phyloP scores from a whole-genome alignment of 92 coral and sea anemone genomes.

The Virgularia gustaviana region DNA sequence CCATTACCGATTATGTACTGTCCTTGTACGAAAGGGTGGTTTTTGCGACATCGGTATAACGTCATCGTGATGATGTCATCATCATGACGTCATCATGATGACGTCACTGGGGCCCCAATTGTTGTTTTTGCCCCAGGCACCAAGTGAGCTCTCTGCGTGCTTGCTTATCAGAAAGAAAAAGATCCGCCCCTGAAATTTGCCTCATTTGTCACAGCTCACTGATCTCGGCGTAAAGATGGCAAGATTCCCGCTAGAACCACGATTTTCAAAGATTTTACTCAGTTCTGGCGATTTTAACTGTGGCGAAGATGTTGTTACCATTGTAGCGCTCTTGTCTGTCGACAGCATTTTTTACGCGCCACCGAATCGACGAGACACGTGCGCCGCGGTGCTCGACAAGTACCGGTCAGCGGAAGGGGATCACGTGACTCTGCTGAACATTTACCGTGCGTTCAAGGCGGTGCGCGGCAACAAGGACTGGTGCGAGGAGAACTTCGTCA shows the following conservation, averaged over 20 bases:
- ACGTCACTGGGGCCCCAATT: too few species aligned
- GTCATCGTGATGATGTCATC: too few species aligned
- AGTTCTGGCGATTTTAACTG: constrained; percentile 69
- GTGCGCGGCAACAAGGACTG: constrained; percentile 77
- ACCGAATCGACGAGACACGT: constrained; percentile 82
- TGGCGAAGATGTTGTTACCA: constrained; percentile 82
- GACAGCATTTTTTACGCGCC: constrained; percentile 94
- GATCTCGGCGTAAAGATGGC: constrained; percentile 79
- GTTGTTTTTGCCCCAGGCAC: not conserved
- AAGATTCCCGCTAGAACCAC: constrained; percentile 85
- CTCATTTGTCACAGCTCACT: constrained; percentile 59
- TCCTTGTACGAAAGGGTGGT: too few species aligned
- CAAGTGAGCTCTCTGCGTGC: not conserved
- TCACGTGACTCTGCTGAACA: constrained; percentile 83
- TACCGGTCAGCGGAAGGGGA: constrained; percentile 93
- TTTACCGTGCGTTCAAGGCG: constrained; percentile 84
- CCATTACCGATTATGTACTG: too few species aligned
- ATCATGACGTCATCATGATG: too few species aligned
- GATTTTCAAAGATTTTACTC: constrained; percentile 75
- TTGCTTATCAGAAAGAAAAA: not conserved
- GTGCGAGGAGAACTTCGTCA: constrained; percentile 86
- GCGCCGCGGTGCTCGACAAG: constrained; percentile 75
- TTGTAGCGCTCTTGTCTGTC: constrained; percentile 84
- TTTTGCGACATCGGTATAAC: too few species aligned
- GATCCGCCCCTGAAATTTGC: not conserved